Evolutionary conservation across 2,888 invertebrate genomes (phyloP), one percentile per base, ranked within the genome.

Genomic region (Malthinus seriepunctatus): DNA sequence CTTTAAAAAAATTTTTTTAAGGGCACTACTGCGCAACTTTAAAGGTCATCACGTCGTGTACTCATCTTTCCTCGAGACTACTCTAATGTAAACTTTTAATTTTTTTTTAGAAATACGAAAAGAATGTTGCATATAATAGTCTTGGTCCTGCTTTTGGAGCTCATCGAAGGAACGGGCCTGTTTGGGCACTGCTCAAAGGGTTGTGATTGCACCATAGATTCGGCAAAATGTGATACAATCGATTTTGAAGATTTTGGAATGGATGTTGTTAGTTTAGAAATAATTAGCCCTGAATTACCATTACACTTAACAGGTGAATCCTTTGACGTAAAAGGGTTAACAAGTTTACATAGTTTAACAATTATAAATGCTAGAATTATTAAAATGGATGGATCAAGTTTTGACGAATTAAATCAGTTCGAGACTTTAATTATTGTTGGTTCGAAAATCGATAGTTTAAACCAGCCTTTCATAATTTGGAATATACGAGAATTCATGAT

Each of bases 361-460:
- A 88, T 90, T 67, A 83, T 84, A 50, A 87, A 89, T 73, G 88
- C 88, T 60, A 85, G 85, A 8, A 87, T 91, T 69, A 79, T 83
- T 44, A 82, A 83, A 55, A 82, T 91, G 64, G 85, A 86, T 67
- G 83, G 84, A 12, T 85, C 83, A 47, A 90, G 90, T 0, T 91
- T 92, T 80, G 82, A 84, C 61, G 87, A 85, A 3, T 79, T 90
- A 50, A 80, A 83, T 12, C 84, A 86, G 63, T 78, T 92, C 31
- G 88, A 86, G 66, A 83, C 87, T 12, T 83, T 91, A 0, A 86
- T 88, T 69, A 80, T 92, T 57, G 85, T 88, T 1, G 86, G 87
- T 71, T 87, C 88, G 58, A 86, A 84, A 54, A 81, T 91, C 14
- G 84, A 84, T 57, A 80, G 82, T 53, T 80, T 91, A 47, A 84